Base-by-base conservation (phyloP, 2,113 vertebrate genomes). In the Xerus inauris region DNA sequence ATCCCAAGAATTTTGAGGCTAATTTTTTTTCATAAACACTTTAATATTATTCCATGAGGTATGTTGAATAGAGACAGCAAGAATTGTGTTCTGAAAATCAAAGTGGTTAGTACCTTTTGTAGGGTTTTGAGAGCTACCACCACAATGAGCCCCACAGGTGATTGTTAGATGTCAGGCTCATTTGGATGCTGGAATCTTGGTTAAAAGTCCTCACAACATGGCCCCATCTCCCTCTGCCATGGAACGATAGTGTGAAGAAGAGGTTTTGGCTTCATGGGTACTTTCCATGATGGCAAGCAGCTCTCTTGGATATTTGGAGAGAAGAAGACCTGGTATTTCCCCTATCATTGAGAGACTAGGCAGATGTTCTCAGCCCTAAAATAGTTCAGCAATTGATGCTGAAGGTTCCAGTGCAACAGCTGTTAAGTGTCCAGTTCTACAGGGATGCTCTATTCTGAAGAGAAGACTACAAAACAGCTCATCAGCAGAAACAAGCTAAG, bases 401-500 rank as follows among this genome's bases (percentile, higher is more conserved):
- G 30, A 45, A 89, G 80, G 32, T n/a, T 35, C 47, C 35, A n/a
- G 14, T 0, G 12, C 28, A 54, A 28, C 10, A 0, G 1, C 75
- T 20, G 38, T 6, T 6, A 72, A 76, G n/a, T 57, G 40, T 0
- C 35, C 26, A 71, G 40, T 6, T 42, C 38, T 19, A 7, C 20
- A 67, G 71, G 57, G 67, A 42, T 2, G 26, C 38, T 32, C 54
- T 10, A 10, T 49, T 28, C 20, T 40, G 32, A 81, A 73, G 65
- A 86, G 35, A 88, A 40, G 59, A 69, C 76, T 42, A 32, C 57
- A 85, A 38, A 80, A 40, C 67, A 57, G 6, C 84, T 57, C 28
- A 59, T 92, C 94, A 91, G 86, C 91, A 80, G n/a, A 73, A 95
- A 90, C 35, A 49, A 79, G 51, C 10, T 35, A 71, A 62, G 38